phyloP scores from a whole-genome alignment of 2,797 vertebrate genomes.

The Chaenodraco wilsoni region DNA sequence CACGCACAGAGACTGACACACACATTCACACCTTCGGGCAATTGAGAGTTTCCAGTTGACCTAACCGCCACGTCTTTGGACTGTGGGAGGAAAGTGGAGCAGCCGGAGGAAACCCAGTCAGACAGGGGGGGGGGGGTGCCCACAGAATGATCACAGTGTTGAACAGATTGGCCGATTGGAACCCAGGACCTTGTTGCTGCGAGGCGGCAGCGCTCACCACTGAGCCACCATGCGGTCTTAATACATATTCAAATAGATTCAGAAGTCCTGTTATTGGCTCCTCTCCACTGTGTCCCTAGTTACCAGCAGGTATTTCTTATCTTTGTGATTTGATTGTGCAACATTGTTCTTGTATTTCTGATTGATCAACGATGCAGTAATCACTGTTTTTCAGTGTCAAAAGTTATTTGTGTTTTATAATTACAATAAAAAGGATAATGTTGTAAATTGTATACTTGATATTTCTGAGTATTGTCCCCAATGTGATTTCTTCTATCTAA shows the following conservation, averaged over 20 bases:
- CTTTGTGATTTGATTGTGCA: not conserved
- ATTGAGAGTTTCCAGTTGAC: constrained; percentile 64
- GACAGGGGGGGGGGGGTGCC: constrained; percentile 20
- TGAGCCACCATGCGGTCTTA: constrained; percentile 8
- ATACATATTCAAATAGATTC: constrained; percentile 28
- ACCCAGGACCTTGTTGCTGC: constrained; percentile 19
- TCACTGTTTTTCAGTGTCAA: not conserved
- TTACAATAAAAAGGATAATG: constrained; percentile 9
- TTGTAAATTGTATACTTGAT: not conserved
- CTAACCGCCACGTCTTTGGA: constrained; percentile 48
- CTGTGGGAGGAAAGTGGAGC: constrained; percentile 59
- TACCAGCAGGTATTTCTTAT: not conserved
- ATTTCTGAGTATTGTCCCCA: constrained; percentile 16
- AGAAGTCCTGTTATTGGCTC: not conserved
- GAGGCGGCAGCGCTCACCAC: constrained; percentile 11
- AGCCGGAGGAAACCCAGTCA: constrained; percentile 40
- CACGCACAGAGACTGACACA: constrained; percentile 45
- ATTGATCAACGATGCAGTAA: not conserved
- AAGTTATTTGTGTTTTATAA: not conserved
- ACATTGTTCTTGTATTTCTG: constrained; percentile 1
- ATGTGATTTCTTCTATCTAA: constrained; percentile 10
- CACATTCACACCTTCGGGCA: constrained; percentile 60
- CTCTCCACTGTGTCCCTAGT: not conserved
- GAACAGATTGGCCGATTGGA: constrained; percentile 39
- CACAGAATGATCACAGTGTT: constrained; percentile 14